phyloP scores from a whole-genome alignment of 2,888 invertebrate species.

The Parnassius smintheus region DNA sequence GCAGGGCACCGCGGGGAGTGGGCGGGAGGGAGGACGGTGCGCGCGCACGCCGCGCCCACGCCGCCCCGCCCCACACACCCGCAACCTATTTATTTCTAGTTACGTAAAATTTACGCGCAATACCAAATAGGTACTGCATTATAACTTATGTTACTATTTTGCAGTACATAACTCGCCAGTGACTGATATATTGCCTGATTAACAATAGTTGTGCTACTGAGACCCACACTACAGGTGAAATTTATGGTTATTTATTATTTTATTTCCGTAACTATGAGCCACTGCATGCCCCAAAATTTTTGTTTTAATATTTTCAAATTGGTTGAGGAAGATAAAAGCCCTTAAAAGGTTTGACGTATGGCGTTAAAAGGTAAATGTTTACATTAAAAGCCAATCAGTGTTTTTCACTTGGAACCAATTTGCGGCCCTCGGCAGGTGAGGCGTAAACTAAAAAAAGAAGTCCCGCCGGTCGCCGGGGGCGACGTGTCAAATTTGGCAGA shows the following conservation, averaged over 20 bases:
- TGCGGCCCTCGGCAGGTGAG: slow-evolving; percentile 63
- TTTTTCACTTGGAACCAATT: slow-evolving; percentile 60
- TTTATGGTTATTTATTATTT: slow-evolving; percentile 7
- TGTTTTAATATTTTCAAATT: not conserved
- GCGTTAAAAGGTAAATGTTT: slow-evolving; percentile 43
- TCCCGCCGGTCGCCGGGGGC: slow-evolving; percentile 52
- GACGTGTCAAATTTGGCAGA: slow-evolving; percentile 67
- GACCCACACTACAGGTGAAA: not conserved
- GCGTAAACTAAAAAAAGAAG: slow-evolving; percentile 69
- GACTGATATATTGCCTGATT: slow-evolving; percentile 17
- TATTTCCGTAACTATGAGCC: not conserved
- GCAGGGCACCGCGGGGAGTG: slow-evolving; percentile 33
- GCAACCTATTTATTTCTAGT: slow-evolving; percentile 82
- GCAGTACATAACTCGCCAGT: slow-evolving; percentile 25
- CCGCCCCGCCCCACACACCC: slow-evolving; percentile 78
- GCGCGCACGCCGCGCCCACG: slow-evolving; percentile 71
- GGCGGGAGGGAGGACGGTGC: slow-evolving; percentile 49
- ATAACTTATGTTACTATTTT: slow-evolving; percentile 60
- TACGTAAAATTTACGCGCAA: slow-evolving; percentile 82
- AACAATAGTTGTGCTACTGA: not conserved
- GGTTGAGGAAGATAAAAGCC: not conserved
- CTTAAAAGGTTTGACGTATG: not conserved
- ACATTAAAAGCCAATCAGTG: slow-evolving; percentile 70
- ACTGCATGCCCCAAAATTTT: not conserved
- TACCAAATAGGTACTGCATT: slow-evolving; percentile 75